A percentile compares a stretch with the other conserved stretches of the same genome.
These are phyloP conservation scores for Lasiurus cinereus DNA, from an alignment of 2,113 vertebrate species.

Conservation along the genomic window DNA sequence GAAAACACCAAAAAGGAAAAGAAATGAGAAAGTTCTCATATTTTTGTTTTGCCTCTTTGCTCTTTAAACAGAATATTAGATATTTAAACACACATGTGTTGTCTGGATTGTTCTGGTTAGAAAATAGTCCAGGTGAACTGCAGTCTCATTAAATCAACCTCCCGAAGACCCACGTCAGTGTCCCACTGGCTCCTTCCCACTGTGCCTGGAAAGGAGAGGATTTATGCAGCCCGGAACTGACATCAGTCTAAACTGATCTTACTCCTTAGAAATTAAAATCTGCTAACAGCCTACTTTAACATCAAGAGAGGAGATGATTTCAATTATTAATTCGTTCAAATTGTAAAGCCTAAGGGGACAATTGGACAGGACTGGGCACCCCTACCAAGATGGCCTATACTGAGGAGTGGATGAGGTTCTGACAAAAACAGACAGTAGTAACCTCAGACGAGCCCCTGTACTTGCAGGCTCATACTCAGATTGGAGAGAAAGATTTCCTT, in stretches of 20 bases:
- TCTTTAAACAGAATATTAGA: constrained; percentile 15
- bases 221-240: background rate
- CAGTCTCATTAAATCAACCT: background rate
- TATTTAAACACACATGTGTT: background rate
- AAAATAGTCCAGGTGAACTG: constrained; percentile 4
- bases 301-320: background rate
- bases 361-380: too few relatives aligned
- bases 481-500: background rate
- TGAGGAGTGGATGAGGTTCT: background rate
- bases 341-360: background rate
- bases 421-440: background rate
- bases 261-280: background rate
- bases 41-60: background rate
- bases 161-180: constrained; percentile 16
- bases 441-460: background rate
- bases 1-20: background rate
- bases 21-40: background rate
- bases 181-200: constrained; percentile 37
- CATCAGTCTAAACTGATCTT: background rate
- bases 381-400: background rate
- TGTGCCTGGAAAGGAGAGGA: background rate
- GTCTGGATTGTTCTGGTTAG: background rate
- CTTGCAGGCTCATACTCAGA: background rate
- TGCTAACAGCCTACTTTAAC: background rate
- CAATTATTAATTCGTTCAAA: background rate